Percentiles rank a stretch among this genome's conserved stretches.
Conservation (phyloP, 2,888 invertebrate genomes). For the Temnothorax ravouxi region DNA sequence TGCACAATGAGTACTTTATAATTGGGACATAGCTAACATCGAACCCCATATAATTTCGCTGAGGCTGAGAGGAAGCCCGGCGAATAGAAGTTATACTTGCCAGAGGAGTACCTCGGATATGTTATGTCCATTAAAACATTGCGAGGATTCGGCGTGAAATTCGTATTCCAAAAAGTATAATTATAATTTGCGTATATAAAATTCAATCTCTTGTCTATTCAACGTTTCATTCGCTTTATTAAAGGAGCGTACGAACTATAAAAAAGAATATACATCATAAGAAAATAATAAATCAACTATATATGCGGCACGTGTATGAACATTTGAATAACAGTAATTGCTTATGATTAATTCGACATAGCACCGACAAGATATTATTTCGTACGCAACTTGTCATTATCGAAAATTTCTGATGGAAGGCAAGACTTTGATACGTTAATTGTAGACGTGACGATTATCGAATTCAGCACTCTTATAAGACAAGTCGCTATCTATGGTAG, state of each 20-base stretch:
- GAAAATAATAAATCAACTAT: constrained; percentile 20
- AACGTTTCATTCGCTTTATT: constrained; percentile 38
- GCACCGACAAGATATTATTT: not conserved
- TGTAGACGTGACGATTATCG: not conserved
- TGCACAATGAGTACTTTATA: constrained; percentile 56
- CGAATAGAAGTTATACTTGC: constrained; percentile 45
- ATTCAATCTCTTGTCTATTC: constrained; percentile 38
- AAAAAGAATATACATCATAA: constrained; percentile 7
- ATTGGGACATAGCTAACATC: constrained; percentile 55
- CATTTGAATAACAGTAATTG: not conserved
- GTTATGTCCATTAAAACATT: constrained; percentile 53
- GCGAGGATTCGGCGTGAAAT: constrained; percentile 44
- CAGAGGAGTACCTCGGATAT: constrained; percentile 39
- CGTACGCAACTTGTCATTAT: not conserved
- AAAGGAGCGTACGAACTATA: not conserved
- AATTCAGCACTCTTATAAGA: not conserved
- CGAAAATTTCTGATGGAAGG: constrained; percentile 2
- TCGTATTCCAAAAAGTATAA: constrained; percentile 50
- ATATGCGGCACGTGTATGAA: not conserved
- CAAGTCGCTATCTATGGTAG: constrained; percentile 29
- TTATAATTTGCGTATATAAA: constrained; percentile 50
- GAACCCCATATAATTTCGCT: constrained; percentile 47
- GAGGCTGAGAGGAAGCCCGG: constrained; percentile 23
- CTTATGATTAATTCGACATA: not conserved
- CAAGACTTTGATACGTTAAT: not conserved